phyloP scores from a whole-genome alignment of 2,797 vertebrate genomes.

The Sebastes itinus region DNA sequence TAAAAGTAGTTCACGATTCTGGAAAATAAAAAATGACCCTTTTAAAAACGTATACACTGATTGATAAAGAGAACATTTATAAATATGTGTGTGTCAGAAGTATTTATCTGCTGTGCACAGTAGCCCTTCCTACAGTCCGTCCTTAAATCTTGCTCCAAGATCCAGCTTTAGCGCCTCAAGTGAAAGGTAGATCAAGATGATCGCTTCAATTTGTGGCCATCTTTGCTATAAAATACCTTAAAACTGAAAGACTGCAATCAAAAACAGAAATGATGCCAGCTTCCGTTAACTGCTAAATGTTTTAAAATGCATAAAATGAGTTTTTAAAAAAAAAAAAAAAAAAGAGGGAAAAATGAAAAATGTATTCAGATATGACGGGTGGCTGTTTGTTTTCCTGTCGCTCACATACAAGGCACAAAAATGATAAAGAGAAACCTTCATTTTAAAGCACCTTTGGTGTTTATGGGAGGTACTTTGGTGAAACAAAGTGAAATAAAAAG shows the following conservation, averaged over 20 bases:
- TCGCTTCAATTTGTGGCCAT: slow-evolving; percentile 3
- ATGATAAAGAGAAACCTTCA: slow-evolving; percentile 84
- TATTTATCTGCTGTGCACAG: slow-evolving; percentile 44
- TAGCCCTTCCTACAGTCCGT: slow-evolving; percentile 47
- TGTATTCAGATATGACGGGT: slow-evolving; percentile 50
- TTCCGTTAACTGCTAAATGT: slow-evolving; percentile 34
- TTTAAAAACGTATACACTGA: slow-evolving; percentile 27
- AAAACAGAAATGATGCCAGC: slow-evolving; percentile 31
- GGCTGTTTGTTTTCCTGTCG: slow-evolving; percentile 77
- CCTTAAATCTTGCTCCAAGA: slow-evolving; percentile 13
- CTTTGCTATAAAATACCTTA: slow-evolving; percentile 21
- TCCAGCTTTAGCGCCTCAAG: slow-evolving; percentile 6
- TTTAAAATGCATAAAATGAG: slow-evolving; percentile 31
- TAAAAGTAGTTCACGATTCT: slow-evolving; percentile 11
- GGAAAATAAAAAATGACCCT: slow-evolving; percentile 6
- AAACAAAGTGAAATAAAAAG: slow-evolving; percentile 71
- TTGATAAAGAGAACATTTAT: slow-evolving; percentile 30
- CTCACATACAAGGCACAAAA: slow-evolving; percentile 88
- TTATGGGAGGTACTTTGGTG: slow-evolving; percentile 87
- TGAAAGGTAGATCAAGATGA: slow-evolving; percentile 3
- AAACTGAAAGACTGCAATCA: slow-evolving; percentile 21
- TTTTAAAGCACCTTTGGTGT: slow-evolving; percentile 90
- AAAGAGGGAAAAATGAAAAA: neutral
- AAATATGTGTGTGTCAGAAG: slow-evolving; percentile 37
- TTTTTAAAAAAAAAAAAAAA: neutral